Base-by-base conservation (phyloP, 2,797 vertebrate species). In the Limosa lapponica region DNA sequence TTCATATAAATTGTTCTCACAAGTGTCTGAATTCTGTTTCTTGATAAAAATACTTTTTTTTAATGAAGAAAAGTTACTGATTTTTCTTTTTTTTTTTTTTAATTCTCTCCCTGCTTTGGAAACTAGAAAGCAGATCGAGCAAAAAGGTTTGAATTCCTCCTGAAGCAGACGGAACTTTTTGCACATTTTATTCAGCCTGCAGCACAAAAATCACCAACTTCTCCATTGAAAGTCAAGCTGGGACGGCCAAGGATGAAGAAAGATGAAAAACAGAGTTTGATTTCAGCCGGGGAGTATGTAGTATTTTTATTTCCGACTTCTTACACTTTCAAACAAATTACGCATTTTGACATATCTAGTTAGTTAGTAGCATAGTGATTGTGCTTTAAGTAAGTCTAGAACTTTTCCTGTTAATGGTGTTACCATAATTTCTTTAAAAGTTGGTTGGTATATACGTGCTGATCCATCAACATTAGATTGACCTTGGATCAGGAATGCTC, bases 101-200 rank as follows among this genome's bases (percentile, higher is more conserved):
- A 65, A 89, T 92, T 96, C 65, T 94, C 19, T 97, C 9, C 24
- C 39, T 13, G 16, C 48, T 95, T 97, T 89, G 55, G 48, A 96
- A 97, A 97, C 57, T 87, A 99, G 99, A 99, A 99, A 98, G 96
- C 98, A 34, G 99, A 99, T 84, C 97, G 98, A 92, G 98, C 98
- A 5, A 99, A 99, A 95, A 98, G 99, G 84, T 99, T 99, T 98
- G 99, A 99, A 91, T 99, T 98, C 96, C 98, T 99, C 65, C 95
- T 99, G 96, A 99, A 99, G 97, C 99, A 99, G 97, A 99, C 99
- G 22, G 99, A 99, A 89, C 98, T 99, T 36, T 99, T 99, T 96
- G 98, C 99, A 70, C 99, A 99, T 97, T 99, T 99, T 81, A 98
- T 99, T 97, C 99, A 99, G 87, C 99, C 99, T 36, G 98, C 98